A percentile compares a stretch with the other conserved stretches of the same genome.
Evolutionary conservation across 2,888 invertebrate species (phyloP).

Genomic region (Lathronympha strigana): DNA sequence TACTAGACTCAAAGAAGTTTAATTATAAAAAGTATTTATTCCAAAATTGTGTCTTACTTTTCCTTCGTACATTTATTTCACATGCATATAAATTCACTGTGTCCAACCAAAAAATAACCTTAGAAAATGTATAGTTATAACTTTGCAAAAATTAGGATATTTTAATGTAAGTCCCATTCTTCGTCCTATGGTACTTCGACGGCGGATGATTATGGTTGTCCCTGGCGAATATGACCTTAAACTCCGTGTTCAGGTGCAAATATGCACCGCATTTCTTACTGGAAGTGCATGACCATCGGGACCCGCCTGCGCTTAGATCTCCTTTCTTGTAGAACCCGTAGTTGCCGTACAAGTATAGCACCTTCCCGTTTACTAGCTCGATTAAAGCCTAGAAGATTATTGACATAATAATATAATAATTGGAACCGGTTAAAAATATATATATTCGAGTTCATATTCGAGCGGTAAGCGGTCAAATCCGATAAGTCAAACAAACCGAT

Average conservation of each 20-base stretch:
- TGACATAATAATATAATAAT: background rate
- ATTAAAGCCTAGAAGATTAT: slow-evolving; percentile 8
- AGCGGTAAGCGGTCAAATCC: too few species aligned
- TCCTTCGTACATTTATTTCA: too few species aligned
- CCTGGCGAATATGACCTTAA: slow-evolving; percentile 1
- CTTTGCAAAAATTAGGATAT: background rate
- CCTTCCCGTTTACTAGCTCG: slow-evolving; percentile 5
- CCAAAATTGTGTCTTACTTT: too few species aligned
- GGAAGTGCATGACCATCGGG: slow-evolving; percentile 9
- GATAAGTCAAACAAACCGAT: too few species aligned
- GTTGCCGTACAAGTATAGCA: slow-evolving; percentile 6
- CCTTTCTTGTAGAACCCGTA: slow-evolving; percentile 20
- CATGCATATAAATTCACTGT: too few species aligned
- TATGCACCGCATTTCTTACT: background rate
- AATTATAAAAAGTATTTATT: too few species aligned
- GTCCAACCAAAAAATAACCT: too few species aligned
- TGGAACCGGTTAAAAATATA: too few species aligned
- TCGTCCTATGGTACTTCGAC: background rate
- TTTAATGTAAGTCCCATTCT: slow-evolving; percentile 7
- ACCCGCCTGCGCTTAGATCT: background rate
- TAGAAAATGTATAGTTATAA: too few species aligned
- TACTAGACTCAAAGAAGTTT: too few species aligned
- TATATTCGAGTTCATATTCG: too few species aligned
- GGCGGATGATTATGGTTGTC: slow-evolving; percentile 17
- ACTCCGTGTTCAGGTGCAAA: background rate